A percentile compares a stretch with the other conserved stretches of the same genome.
Conservation (phyloP, 2,113 vertebrate species). For the Ameiurus melas region DNA sequence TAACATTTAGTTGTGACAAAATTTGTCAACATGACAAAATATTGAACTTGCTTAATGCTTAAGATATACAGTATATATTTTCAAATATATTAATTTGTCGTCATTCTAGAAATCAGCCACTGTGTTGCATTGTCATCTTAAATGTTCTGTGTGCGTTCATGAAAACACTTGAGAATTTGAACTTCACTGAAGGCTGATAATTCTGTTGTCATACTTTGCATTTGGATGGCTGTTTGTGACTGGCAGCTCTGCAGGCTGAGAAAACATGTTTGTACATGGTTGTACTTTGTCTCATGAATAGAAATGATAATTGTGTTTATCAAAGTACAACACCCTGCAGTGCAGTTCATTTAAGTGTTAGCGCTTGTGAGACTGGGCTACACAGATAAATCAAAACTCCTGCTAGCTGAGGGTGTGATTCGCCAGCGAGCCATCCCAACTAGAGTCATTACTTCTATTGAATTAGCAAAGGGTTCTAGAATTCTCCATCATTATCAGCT, state of each 20-base stretch:
- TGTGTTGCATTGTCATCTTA: neutral
- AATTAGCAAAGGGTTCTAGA: neutral
- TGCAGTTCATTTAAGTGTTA: conserved; percentile 38
- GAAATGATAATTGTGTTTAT: conserved; percentile 46
- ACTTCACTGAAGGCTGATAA: conserved; percentile 52
- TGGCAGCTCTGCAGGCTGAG: conserved; percentile 42
- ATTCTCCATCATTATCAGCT: neutral
- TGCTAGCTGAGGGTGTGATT: neutral
- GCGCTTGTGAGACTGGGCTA: conserved; percentile 1
- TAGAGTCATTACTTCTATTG: neutral
- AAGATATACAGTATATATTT: neutral
- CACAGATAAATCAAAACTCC: conserved; percentile 18
- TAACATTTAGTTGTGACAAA: neutral
- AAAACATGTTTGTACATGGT: conserved; percentile 39
- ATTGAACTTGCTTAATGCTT: neutral
- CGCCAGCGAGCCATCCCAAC: neutral
- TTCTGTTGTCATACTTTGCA: conserved; percentile 43
- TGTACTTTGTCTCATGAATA: conserved; percentile 47
- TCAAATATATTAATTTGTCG: neutral
- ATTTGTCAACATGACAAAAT: neutral
- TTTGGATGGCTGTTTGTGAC: conserved; percentile 37
- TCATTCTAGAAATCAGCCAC: neutral
- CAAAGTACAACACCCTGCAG: conserved; percentile 44
- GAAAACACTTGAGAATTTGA: conserved; percentile 37
- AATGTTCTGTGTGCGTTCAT: neutral